phyloP scores from a whole-genome alignment of 2,888 invertebrate genomes.

The Choreutis nemorana region DNA sequence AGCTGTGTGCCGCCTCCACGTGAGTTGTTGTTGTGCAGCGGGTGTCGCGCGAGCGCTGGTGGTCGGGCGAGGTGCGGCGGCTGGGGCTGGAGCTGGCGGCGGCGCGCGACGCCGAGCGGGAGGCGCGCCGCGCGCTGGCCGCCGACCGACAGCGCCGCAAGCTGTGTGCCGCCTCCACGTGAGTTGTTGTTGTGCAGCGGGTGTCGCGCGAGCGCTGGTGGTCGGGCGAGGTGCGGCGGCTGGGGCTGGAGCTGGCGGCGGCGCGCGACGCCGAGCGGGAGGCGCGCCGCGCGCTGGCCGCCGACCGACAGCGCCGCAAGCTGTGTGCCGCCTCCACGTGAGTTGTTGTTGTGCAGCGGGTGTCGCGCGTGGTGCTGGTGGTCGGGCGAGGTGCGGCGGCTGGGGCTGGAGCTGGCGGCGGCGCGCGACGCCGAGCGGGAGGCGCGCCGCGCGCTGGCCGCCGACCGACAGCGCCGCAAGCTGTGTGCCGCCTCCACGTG shows the following conservation, averaged over 20 bases:
- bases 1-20: too few relatives aligned
- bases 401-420: constrained; percentile 26
- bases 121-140: constrained; percentile 63
- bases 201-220: constrained; percentile 54
- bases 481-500: too few relatives aligned
- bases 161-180: constrained; percentile 65
- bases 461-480: constrained; percentile 39
- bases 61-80: too few relatives aligned
- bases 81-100: constrained; percentile 93
- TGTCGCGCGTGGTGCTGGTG: constrained; percentile 43
- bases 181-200: constrained; percentile 71
- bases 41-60: too few relatives aligned
- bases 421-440: constrained; percentile 81
- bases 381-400: constrained; percentile 52
- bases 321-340: too few relatives aligned
- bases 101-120: constrained; percentile 85
- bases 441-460: constrained; percentile 65
- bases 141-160: too few relatives aligned
- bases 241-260: constrained; percentile 26
- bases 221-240: constrained; percentile 36
- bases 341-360: constrained; percentile 37
- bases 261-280: constrained; percentile 81
- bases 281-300: constrained; percentile 66
- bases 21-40: too few relatives aligned
- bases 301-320: constrained; percentile 35